Evolutionary conservation across 2,113 vertebrate genomes (phyloP).

Genomic region (Thomomys bottae): DNA sequence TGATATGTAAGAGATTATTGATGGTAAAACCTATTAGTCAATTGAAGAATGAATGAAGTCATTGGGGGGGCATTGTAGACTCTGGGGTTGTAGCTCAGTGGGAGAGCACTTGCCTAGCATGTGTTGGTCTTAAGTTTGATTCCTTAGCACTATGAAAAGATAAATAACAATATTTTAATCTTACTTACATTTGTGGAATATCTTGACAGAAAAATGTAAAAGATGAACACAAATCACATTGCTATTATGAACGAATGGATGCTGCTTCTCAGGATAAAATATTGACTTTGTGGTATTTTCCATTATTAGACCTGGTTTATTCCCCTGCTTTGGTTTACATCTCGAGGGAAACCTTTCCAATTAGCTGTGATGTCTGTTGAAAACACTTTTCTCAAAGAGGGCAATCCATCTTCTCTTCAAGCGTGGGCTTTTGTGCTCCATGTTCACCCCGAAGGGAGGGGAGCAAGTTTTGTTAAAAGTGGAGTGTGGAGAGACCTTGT

Average conservation of each 20-base stretch:
- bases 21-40: slow-evolving; percentile 4
- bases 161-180: neutral
- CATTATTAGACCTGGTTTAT: neutral
- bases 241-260: neutral
- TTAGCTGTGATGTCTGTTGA: slow-evolving; percentile 71
- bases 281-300: slow-evolving; percentile 42
- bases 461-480: slow-evolving; percentile 62
- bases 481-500: neutral
- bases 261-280: slow-evolving; percentile 27
- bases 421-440: slow-evolving; percentile 46
- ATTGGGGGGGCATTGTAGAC: neutral
- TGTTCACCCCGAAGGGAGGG: slow-evolving; percentile 35
- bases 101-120: neutral
- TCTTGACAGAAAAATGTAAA: slow-evolving; percentile 36
- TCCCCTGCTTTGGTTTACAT: neutral
- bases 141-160: neutral
- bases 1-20: neutral
- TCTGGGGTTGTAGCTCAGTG: neutral
- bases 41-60: neutral
- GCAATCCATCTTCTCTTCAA: slow-evolving; percentile 69
- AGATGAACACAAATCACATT: slow-evolving; percentile 14
- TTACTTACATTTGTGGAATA: slow-evolving; percentile 38
- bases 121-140: neutral
- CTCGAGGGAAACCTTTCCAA: slow-evolving; percentile 59
- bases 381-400: slow-evolving; percentile 58